Conservation (phyloP, 2,797 vertebrate species). For the Helarctos malayanus region DNA sequence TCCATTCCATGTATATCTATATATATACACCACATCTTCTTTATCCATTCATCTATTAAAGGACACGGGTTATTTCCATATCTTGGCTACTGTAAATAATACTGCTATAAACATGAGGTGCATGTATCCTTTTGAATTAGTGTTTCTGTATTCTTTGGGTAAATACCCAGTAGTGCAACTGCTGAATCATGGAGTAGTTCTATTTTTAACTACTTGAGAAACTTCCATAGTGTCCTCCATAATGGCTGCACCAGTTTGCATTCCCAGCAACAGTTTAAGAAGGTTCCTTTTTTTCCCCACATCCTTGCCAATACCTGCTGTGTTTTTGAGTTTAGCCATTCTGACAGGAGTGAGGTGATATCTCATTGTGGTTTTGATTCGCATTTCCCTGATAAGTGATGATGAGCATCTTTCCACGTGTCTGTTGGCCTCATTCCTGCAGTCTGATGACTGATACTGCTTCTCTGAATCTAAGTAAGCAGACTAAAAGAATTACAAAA, state of each 20-base stretch:
- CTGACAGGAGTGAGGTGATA: background rate
- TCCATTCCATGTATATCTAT: too few relatives aligned
- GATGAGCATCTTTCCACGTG: background rate
- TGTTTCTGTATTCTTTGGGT: background rate
- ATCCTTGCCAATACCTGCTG: background rate
- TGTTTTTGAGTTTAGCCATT: background rate
- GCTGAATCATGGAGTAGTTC: background rate
- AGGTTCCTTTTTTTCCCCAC: background rate
- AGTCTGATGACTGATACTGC: too few relatives aligned
- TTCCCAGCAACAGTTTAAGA: background rate
- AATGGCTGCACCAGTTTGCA: background rate
- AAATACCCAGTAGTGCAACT: background rate
- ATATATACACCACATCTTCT: background rate
- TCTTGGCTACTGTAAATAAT: background rate
- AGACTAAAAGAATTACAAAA: background rate
- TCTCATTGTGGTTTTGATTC: background rate
- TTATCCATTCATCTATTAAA: background rate
- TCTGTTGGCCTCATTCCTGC: too few relatives aligned
- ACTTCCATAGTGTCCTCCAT: background rate
- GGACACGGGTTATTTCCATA: background rate
- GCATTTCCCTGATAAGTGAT: background rate
- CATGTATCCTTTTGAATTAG: background rate
- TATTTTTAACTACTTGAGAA: background rate
- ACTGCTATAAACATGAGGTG: background rate
- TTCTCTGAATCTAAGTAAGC: too few relatives aligned